Base-by-base conservation (phyloP, 1,140 invertebrate species). In the Lepidotrigona ventralis region DNA sequence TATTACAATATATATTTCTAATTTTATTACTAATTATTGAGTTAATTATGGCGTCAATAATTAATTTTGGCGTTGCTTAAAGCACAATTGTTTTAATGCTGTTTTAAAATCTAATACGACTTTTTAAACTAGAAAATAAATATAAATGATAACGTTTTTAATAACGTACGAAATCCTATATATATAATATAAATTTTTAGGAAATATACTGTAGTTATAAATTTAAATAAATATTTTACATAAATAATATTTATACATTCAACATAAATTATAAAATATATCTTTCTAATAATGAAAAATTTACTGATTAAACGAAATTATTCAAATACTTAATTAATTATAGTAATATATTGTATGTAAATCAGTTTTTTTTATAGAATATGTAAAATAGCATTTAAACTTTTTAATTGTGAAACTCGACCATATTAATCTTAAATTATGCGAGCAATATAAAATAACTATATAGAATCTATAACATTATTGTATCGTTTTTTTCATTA, bases 401-500 rank as follows among this genome's bases (percentile, higher is more conserved):
- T 54, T 79, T 77, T 83, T 58, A 69, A 29, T 33, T 39, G 56
- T 63, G 56, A 87, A 85, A 81, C 51, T 89, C 58, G 78, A 89
- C 64, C 64, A 33, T 15, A 63, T 66, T 69, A 76, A 79, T 66
- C 76, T 77, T 86, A 75, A 87, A 91, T 89, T 86, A 84, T 86
- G 82, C 79, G 81, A 86, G 84, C 76, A 54, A 88, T 88, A 90
- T 84, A 89, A 90, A 87, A 87, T 83, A 79, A 89, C 86, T 83
- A 84, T 77, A 72, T 86, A 88, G 68, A 90, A 90, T 91, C 89
- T 89, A 81, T 89, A 86, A 88, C 78, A 88, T 94, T 94, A 94
- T 93, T 94, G 93, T 93, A 93, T 94, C 90, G 90, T 92, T 94
- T 89, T 83, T 93, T 90, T 89, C 90, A 84, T 93, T 94, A 94